Evolutionary conservation across 2,888 invertebrate species (phyloP).

Genomic region (Drosophila mettleri): DNA sequence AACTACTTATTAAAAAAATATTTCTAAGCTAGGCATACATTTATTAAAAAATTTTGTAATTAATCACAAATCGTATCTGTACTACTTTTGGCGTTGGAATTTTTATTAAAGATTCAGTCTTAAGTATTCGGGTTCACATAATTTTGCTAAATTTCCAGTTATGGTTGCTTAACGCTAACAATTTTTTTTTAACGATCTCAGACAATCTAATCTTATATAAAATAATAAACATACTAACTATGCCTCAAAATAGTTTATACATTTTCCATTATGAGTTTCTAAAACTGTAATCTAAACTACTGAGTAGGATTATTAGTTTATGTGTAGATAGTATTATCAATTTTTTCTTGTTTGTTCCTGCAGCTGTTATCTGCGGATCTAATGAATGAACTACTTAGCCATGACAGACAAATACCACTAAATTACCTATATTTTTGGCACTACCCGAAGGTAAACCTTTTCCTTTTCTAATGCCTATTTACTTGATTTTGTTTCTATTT

Average conservation of each 20-base stretch:
- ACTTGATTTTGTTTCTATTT: conserved; percentile 22
- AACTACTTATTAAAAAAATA: too few species aligned
- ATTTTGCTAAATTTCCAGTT: too few species aligned
- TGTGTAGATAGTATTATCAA: neutral
- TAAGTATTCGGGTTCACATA: too few species aligned
- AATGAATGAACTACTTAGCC: neutral
- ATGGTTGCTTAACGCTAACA: neutral
- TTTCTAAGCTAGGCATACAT: too few species aligned
- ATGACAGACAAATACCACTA: neutral
- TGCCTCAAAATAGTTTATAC: neutral
- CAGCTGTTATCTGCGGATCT: neutral
- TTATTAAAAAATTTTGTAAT: too few species aligned
- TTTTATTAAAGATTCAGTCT: too few species aligned
- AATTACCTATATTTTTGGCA: conserved; percentile 2
- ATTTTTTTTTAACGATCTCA: too few species aligned
- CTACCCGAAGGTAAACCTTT: conserved; percentile 31
- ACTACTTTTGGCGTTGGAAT: too few species aligned
- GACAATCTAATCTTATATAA: neutral
- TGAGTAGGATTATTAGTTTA: neutral
- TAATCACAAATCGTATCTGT: too few species aligned
- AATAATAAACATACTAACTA: neutral
- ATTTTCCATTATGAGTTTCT: too few species aligned
- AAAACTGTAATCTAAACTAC: neutral
- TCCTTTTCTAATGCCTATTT: conserved; percentile 34
- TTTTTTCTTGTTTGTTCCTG: neutral